Base-by-base conservation (phyloP, 1,140 invertebrate genomes). In the Neodiprion virginianus region DNA sequence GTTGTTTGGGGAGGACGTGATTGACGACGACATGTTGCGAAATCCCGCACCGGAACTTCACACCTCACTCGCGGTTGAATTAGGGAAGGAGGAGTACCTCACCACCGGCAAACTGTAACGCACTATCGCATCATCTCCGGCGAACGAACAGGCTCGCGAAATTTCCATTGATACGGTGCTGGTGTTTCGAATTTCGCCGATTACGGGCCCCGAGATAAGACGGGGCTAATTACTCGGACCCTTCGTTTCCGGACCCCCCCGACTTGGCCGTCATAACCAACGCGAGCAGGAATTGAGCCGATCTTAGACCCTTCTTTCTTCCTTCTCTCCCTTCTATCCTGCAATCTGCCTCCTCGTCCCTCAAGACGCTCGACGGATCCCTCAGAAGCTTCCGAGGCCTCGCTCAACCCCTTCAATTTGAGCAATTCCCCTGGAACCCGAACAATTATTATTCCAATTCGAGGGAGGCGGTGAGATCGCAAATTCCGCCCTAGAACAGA, bases 211-310 rank as follows among this genome's bases (percentile, higher is more conserved):
- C 67, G 67, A 4, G 11, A 17, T 14, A 61, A 12, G 5, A 61
- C 67, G 67, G 67, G 14, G 67, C 67, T 14, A 65, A 71, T 53
- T 49, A 17, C 17, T 72, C 53, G 14, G 49, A 65, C 8, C 50
- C 74, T 73, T 48, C 49, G 72, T 69, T 68, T 75, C 72, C 78
- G 76, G 72, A 71, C 84, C 84, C 74, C 74, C 83, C 84, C 76
- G 84, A 85, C 76, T 85, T 85, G 70, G 81, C 84, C 85, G 85
- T 85, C 85, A 83, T 86, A 79, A 85, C 82, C 81, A 61, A 12
- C 11, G 11, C 53, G 53, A 40, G 5, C 28, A 40, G 28, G 28
- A 40, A 40, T 40, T 40, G 28, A 40, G 28, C 28, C 28, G 28
- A 40, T 40, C 28, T 40, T 40, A 40, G 28, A 40, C 28, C 28